Base-by-base conservation (phyloP, 2,797 vertebrate species). In the Huso huso region DNA sequence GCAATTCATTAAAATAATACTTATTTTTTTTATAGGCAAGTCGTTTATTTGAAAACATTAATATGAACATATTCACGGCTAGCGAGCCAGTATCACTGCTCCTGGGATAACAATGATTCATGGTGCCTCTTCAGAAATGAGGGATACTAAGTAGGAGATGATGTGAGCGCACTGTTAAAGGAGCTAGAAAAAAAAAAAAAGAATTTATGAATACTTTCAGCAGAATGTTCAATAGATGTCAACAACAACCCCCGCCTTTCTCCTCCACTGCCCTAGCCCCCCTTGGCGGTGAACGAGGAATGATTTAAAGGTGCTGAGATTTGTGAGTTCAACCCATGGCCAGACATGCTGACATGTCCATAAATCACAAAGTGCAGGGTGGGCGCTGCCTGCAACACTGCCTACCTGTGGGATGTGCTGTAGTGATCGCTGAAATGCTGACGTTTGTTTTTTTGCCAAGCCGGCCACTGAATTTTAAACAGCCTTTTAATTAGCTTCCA, bases 281-380 rank as follows among this genome's bases (percentile, higher is more conserved):
- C 69, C 62, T 51, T 37, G n/a, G 65, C 62, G 68, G 69, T 68
- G 50, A 68, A 61, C 68, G 67, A 63, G 69, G 74, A 80, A 81
- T 85, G 82, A 86, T 87, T 85, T 82, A 82, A 85, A 82, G 80
- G 79, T 77, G 73, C 73, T 73, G 74, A 78, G 78, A 85, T 78
- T 82, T 83, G 77, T 80, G 77, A 79, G 80, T 84, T 86, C 83
- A 86, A 83, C 74, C 75, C 74, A 76, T 73, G 79, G 78, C 76
- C 76, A 83, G 77, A 82, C 73, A 63, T 70, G 70, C 76, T 82
- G 80, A 77, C 81, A 81, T 75, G 73, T 70, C 74, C 76, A 85
- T 83, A 81, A 79, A 84, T 85, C 80, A 83, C 73, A 74, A 5
- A 18, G 66, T 63, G 49, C 49, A 62, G 66, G 51, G 51, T 51